Conservation (phyloP, 2,888 invertebrate species). For the Oegoconia quadripuncta region DNA sequence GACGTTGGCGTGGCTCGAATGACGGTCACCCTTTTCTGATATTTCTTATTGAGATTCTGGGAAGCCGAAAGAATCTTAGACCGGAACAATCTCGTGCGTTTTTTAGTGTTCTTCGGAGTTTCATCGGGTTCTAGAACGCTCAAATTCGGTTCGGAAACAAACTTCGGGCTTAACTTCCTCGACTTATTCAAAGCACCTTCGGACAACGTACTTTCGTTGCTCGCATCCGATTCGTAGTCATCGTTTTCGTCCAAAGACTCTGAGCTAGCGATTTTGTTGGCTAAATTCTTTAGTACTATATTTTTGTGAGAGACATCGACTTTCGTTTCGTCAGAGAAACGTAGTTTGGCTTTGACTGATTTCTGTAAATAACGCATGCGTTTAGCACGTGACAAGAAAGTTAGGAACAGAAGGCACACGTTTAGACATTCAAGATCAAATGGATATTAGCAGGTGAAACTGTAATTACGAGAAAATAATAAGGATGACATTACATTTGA, state of each 20-base stretch:
- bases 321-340: conserved; percentile 55
- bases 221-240: conserved; percentile 64
- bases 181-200: conserved; percentile 60
- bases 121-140: conserved; percentile 59
- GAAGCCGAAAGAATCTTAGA: conserved; percentile 56
- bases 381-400: conserved; percentile 28
- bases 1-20: conserved; percentile 58
- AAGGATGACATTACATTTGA: no score
- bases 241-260: conserved; percentile 53
- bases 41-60: conserved; percentile 58
- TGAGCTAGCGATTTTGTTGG: conserved; percentile 62
- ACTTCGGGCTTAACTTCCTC: conserved; percentile 63
- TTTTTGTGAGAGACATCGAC: conserved; percentile 65
- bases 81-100: conserved; percentile 57
- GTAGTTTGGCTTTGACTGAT: conserved; percentile 53
- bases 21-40: conserved; percentile 51
- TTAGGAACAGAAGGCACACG: conserved; percentile 36
- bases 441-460: no score
- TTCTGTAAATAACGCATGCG: conserved; percentile 51
- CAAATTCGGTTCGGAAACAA: conserved; percentile 71
- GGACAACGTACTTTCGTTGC: conserved; percentile 68
- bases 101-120: conserved; percentile 67
- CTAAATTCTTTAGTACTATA: conserved; percentile 66
- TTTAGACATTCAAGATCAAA: no score
- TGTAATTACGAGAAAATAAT: no score